phyloP scores from a whole-genome alignment of 1,140 invertebrate genomes.

The Marisa cornuarietis region DNA sequence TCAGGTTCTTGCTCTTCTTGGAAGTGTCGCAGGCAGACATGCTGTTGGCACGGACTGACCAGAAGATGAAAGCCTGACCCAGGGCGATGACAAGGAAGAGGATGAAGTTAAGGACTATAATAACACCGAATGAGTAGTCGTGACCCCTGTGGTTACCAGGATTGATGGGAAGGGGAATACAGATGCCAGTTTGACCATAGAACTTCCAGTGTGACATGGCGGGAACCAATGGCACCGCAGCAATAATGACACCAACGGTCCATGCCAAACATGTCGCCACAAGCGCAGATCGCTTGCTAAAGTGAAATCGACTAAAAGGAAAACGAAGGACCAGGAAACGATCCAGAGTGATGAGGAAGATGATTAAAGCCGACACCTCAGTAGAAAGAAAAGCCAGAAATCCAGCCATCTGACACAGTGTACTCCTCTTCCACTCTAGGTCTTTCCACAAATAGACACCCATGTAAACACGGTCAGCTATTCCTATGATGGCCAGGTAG shows the following conservation, averaged over 20 bases:
- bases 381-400: constrained; percentile 42
- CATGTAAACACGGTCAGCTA: constrained; percentile 36
- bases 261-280: constrained; percentile 10
- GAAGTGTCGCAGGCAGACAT: not conserved
- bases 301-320: constrained; percentile 30
- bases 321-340: constrained; percentile 38
- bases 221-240: constrained; percentile 23
- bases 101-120: constrained; percentile 5
- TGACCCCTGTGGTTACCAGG: constrained; percentile 16
- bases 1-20: constrained; percentile 1
- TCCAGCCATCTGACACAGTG: constrained; percentile 45
- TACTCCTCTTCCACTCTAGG: constrained; percentile 30
- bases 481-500: constrained; percentile 45
- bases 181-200: constrained; percentile 29
- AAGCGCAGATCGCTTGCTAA: constrained; percentile 19
- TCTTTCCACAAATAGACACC: constrained; percentile 40
- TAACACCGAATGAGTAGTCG: constrained; percentile 25
- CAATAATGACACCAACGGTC: constrained; percentile 23
- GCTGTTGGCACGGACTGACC: not conserved
- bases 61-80: constrained; percentile 32
- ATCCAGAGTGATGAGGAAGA: constrained; percentile 43
- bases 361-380: constrained; percentile 37
- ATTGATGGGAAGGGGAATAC: constrained; percentile 34
- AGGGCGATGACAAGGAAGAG: constrained; percentile 27
- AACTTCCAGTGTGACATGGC: not conserved